phyloP scores from a whole-genome alignment of 2,797 vertebrate genomes.

The Gadopsis marmoratus region DNA sequence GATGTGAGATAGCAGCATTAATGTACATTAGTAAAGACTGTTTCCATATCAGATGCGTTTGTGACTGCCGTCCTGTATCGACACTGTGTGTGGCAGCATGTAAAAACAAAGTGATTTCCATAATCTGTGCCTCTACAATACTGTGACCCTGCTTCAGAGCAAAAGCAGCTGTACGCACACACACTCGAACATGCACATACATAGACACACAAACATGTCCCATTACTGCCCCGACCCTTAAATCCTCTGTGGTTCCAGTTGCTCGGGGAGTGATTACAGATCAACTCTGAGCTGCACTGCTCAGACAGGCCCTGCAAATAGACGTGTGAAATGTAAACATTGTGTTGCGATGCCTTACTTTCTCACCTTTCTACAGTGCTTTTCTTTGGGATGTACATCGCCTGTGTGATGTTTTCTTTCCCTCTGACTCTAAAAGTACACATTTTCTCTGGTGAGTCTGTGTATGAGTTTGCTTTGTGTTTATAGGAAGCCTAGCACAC shows the following conservation, averaged over 20 bases:
- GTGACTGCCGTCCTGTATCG: slow-evolving; percentile 10
- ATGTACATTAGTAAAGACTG: not conserved
- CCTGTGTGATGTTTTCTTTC: slow-evolving; percentile 1
- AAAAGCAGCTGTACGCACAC: slow-evolving; percentile 32
- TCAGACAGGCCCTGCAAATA: slow-evolving; percentile 50
- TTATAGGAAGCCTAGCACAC: not conserved
- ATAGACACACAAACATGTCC: slow-evolving; percentile 43
- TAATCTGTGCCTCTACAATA: slow-evolving; percentile 28
- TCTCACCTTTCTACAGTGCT: slow-evolving; percentile 31
- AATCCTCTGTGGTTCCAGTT: slow-evolving; percentile 81
- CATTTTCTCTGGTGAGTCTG: not conserved
- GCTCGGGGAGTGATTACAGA: slow-evolving; percentile 65
- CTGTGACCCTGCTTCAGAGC: slow-evolving; percentile 27
- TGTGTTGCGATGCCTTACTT: slow-evolving; percentile 19
- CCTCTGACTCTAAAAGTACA: slow-evolving; percentile 10
- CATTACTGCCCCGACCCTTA: slow-evolving; percentile 62
- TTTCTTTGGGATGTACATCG: slow-evolving; percentile 8
- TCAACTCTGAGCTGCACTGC: slow-evolving; percentile 39
- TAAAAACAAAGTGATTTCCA: slow-evolving; percentile 38
- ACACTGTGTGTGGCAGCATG: slow-evolving; percentile 1
- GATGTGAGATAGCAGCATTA: not conserved
- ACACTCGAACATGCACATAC: slow-evolving; percentile 16
- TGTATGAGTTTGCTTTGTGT: slow-evolving; percentile 21
- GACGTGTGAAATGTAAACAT: slow-evolving; percentile 58
- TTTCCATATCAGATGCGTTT: slow-evolving; percentile 11